Base-by-base conservation (phyloP, 1,140 invertebrate species). In the Palaemon carinicauda region DNA sequence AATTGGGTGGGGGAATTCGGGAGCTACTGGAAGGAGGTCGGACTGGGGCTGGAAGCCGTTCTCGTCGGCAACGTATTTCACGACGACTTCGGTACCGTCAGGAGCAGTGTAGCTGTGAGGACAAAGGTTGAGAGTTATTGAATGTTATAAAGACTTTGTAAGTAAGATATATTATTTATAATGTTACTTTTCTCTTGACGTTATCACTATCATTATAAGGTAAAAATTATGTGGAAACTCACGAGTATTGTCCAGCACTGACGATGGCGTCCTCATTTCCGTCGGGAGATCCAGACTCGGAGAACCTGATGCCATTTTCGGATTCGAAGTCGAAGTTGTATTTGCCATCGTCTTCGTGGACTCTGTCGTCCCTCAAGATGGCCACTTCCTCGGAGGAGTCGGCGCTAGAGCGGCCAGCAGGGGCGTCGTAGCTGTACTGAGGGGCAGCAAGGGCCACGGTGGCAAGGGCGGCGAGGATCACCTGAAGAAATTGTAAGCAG, bases 1-100 rank as follows among this genome's bases (percentile, higher is more conserved):
- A 29, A 84, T 84, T 29, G 50, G 50, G 73, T 84, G 82, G 31
- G 82, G 82, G 73, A 84, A 84, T 27, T 95, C 95, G 21, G 95
- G 94, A 51, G 95, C 77, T 14, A 74, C 95, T 54, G 96, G 96
- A 24, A 96, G 91, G 90, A 96, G 95, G 41, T 93, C 93, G 31
- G 95, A 95, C 80, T 93, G 91, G 1, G 95, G 94, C 84, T 94
- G 94, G 92, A 96, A 96, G n/a, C 95, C 95, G 90, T 93, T 92
- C 74, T 92, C 92, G 56, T 69, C 29, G 90, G 17, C 17, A 19
- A 56, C 88, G 41, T 41, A 41, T 41, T 41, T 41, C 41, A 41
- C 41, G 12, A 41, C 41, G 41, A 41, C 41, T 41, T 41, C 41
- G 41, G 41, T 41, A 41, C 41, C 88, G 53, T 89, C 88, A 21